Base-by-base conservation (phyloP, 2,888 invertebrate species). In the Ophraella communa region DNA sequence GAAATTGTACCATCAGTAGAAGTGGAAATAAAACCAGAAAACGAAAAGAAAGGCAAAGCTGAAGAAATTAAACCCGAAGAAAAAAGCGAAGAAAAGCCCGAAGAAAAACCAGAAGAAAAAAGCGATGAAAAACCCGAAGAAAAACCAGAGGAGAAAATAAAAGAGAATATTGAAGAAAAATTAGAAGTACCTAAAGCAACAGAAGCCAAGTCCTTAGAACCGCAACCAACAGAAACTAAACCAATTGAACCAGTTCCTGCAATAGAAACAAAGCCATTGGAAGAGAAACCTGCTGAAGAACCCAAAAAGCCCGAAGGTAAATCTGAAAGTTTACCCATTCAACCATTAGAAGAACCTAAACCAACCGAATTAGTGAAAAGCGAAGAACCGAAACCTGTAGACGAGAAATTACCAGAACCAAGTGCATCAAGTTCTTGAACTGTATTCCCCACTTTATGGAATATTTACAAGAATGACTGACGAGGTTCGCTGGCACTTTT, bases 401-500 rank as follows among this genome's bases (percentile, higher is more conserved):
- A 59, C 27, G 78, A 75, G 61, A 74, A 77, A 72, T 66, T 74
- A 68, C 75, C 77, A 10, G 71, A 72, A 63, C 72, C 77, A 42
- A 74, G 73, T 71, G 73, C 76, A 69, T 66, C 77, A 58, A 81
- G 79, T 77, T 80, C 80, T 76, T 81, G 78, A 80, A 74, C 17
- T 24, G 7, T 27, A 30, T 47, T 44, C 24, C 49, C 49, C 4
- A 7, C 11, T 20, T 8, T 10, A 35, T 33, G 61, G 27, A 56
- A 20, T 45, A n/a, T 17, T 62, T 57, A 44, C 42, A 21, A 62
- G 57, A 66, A 72, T 69, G 75, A 78, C 74, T 75, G 72, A 74
- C 63, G 79, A 80, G 80, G 75, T 73, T 77, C 73, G 78, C 81
- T 80, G 79, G 80, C 75, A 77, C 80, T 75, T 75, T 79, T 78